A percentile compares a stretch with the other conserved stretches of the same genome.
Evolutionary conservation across 2,113 vertebrate genomes (phyloP).

Genomic region (Perognathus longimembris): DNA sequence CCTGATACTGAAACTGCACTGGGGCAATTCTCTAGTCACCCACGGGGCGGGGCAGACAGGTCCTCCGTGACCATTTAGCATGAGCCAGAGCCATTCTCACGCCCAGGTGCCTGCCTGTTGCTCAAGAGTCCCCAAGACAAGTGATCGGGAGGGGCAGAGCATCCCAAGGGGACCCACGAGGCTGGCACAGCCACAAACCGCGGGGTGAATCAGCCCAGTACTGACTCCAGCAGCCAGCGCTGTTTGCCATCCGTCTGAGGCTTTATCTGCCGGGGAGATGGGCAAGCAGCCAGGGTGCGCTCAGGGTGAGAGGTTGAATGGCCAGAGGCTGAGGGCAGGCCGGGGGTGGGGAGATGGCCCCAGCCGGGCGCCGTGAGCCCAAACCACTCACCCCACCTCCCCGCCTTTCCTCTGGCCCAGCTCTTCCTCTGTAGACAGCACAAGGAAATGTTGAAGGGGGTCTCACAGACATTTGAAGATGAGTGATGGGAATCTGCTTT

Average conservation of each 20-base stretch:
- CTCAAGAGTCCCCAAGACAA: not conserved
- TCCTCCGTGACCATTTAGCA: not conserved
- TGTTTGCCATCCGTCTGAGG: slow-evolving; percentile 74
- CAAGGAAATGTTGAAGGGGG: not conserved
- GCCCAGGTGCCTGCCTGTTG: slow-evolving; percentile 1
- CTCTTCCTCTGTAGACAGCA: not conserved
- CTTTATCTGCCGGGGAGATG: slow-evolving; percentile 49
- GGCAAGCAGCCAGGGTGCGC: slow-evolving; percentile 56
- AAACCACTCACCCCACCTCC: not conserved
- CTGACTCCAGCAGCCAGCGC: not conserved
- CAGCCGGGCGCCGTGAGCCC: not conserved
- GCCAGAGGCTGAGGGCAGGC: not conserved
- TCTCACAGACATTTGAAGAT: not conserved
- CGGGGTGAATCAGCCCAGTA: slow-evolving; percentile 41
- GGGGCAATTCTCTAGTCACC: not conserved
- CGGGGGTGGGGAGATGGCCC: not conserved
- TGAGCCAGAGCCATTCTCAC: not conserved
- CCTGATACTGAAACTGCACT: not conserved
- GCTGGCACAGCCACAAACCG: not conserved
- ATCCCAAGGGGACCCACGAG: not conserved
- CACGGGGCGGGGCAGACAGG: not conserved
- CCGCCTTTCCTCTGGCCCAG: not conserved
- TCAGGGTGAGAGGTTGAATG: not conserved
- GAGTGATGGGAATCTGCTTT: too few species aligned
- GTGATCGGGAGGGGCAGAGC: not conserved